Base-by-base conservation (phyloP, 1,140 invertebrate genomes). In the Lanistes nyassanus region DNA sequence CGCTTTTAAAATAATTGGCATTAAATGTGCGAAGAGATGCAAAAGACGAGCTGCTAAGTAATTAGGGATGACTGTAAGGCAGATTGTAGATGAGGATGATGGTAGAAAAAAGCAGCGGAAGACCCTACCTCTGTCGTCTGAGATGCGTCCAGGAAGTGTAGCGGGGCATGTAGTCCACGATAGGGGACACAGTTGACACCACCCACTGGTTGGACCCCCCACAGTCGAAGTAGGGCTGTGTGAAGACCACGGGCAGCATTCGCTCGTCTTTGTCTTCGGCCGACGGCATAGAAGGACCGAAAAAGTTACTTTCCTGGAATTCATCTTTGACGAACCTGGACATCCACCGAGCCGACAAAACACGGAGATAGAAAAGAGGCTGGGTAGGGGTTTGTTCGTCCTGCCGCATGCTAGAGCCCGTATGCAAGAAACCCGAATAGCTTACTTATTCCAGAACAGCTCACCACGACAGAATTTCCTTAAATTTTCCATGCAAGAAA, bases 171-270 rank as follows among this genome's bases (percentile, higher is more conserved):
- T 97, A 96, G 89, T 99, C 97, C 58, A 95, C 95, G 72, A 99
- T 94, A 2, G 97, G 97, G 65, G 96, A 94, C 11, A 97, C 94
- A 31, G 97, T 97, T 74, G 93, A 94, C 2, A 98, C 94, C 9
- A 98, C 89, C 97, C 97, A 99, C 88, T 97, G 95, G 89, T 98
- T 98, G 1, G 96, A 94, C 81, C 96, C 91, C 21, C 94, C 94
- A 89, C 97, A 99, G 90, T 99, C 97, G 89, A 97, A 99, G 89
- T 99, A 99, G 0, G 97, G 97, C 68, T 37, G 90, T 3, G 95
- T 97, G 93, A 95, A 98, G 89, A 96, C 94, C 0, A 99, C 95
- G 47, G 97, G 97, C 91, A 92, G 94, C 94, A 85, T 90, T 91
- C 91, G 97, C 95, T 80, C 75, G 55, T 85, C 81, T 23, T 68